Evolutionary conservation across 2,113 vertebrate species (phyloP), one percentile per base, ranked within the genome.

Genomic region (Vulpes lagopus): DNA sequence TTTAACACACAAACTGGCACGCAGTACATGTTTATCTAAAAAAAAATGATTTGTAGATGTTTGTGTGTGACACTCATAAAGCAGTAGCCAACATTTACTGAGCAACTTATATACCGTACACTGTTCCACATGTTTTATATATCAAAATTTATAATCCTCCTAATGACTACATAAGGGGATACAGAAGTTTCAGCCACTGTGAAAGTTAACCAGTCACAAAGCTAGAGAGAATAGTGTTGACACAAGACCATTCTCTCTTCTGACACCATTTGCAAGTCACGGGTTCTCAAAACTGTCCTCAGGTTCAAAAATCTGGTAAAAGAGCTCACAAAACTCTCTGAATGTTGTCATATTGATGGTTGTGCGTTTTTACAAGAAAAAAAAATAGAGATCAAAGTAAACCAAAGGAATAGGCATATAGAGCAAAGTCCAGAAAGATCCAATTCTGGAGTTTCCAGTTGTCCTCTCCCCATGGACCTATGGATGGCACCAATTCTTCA

Each of bases 1-100:
- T 90, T 93, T 19, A 87, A 0, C 20, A 84, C 8, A 84, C 57
- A 90, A 95, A 51, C 3, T 8, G 51, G 14, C 65, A n/a, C 0
- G 0, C 25, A 78, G 32, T 35, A 83, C 16, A 12, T 15, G 3
- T 30, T 92, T 38, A 35, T 32, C 55, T 79, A 35, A 71, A 74
- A 96, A 96, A 69, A 96, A 93, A 23, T 65, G 35, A 53, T 32
- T 73, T 74, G 11, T 80, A 53, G 69, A 59, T 57, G 25, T 27
- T 82, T 35, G 17, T 76, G 14, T 73, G n/a, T 76, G 35, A 57
- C 57, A 4, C 81, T 27, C 57, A 74, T 78, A 65, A 95, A 89
- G 67, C 80, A 86, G 32, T 49, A 83, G 83, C 62, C 62, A 35
- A 25, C 11, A 83, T 81, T 32, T 71, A 19, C 30, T 19, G 32